Conservation (phyloP, 2,113 vertebrate species). For the Scartelaos histophorus region DNA sequence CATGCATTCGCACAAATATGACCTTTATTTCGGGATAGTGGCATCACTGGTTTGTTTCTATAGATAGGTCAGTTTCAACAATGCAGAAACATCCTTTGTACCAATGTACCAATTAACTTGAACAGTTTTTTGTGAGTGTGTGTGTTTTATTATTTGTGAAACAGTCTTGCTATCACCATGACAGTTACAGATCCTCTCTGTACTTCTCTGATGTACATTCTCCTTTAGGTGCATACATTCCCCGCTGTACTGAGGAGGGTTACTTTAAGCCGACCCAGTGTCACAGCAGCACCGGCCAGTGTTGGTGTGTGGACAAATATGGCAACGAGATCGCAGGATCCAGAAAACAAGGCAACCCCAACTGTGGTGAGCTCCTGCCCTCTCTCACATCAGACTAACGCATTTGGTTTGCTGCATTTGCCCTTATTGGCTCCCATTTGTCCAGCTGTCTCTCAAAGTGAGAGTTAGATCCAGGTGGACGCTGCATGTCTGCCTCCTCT, state of each 20-base stretch:
- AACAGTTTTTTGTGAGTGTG: too few relatives aligned
- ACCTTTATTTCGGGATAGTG: too few relatives aligned
- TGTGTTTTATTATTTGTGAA: too few relatives aligned
- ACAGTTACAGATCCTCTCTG: neutral
- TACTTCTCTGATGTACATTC: neutral
- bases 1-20: too few relatives aligned
- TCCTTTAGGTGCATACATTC: slow-evolving; percentile 85
- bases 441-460: slow-evolving; percentile 22
- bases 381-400: slow-evolving; percentile 5
- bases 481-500: slow-evolving; percentile 9
- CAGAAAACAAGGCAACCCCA: slow-evolving; percentile 89
- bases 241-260: slow-evolving; percentile 91
- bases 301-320: slow-evolving; percentile 97
- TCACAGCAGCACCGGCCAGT: slow-evolving; percentile 90
- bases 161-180: neutral
- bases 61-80: too few relatives aligned
- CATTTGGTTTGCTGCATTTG: slow-evolving; percentile 6
- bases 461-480: slow-evolving; percentile 26
- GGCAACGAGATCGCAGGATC: slow-evolving; percentile 95
- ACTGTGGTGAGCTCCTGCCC: slow-evolving; percentile 83
- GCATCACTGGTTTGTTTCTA: too few relatives aligned
- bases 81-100: too few relatives aligned
- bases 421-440: slow-evolving; percentile 22
- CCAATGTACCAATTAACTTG: too few relatives aligned
- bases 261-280: slow-evolving; percentile 96